Conservation (phyloP, 2,888 invertebrate genomes). For the Yponomeuta evonymella region DNA sequence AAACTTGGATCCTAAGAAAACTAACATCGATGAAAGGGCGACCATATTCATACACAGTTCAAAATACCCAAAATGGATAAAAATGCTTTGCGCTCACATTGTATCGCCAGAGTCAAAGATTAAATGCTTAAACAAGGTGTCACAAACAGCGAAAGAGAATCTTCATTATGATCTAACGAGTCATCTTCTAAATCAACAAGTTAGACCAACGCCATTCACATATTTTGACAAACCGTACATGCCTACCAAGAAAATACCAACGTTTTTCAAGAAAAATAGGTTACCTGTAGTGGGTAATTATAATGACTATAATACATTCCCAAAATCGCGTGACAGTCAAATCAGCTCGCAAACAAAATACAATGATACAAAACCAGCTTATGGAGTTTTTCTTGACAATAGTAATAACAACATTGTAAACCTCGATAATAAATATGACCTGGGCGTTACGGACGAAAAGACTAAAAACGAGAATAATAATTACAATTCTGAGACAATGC, state of each 20-base stretch:
- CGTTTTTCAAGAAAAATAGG: not conserved
- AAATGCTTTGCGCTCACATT: not conserved
- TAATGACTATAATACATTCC: not conserved
- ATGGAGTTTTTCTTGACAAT: not conserved
- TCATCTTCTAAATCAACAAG: not conserved
- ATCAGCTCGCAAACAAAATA: not conserved
- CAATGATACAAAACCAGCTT: not conserved
- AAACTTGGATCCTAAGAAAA: not conserved
- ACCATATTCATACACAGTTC: conserved; percentile 12
- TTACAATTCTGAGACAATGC: no score
- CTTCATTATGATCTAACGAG: not conserved
- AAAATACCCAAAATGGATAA: conserved; percentile 3
- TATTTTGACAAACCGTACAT: not conserved
- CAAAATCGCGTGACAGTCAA: not conserved
- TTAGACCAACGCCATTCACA: not conserved
- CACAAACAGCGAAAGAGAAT: not conserved
- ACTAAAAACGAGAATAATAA: not conserved
- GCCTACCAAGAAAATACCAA: not conserved
- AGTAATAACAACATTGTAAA: not conserved
- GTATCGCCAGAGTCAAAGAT: not conserved
- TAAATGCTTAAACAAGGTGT: not conserved
- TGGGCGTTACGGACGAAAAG: not conserved
- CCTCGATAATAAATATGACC: not conserved
- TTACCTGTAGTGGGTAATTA: not conserved
- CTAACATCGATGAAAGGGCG: not conserved